A percentile compares a stretch with the other conserved stretches of the same genome.
These are phyloP conservation scores for Coremacera marginata DNA, from an alignment of 2,888 invertebrate species.

Conservation along the genomic window DNA sequence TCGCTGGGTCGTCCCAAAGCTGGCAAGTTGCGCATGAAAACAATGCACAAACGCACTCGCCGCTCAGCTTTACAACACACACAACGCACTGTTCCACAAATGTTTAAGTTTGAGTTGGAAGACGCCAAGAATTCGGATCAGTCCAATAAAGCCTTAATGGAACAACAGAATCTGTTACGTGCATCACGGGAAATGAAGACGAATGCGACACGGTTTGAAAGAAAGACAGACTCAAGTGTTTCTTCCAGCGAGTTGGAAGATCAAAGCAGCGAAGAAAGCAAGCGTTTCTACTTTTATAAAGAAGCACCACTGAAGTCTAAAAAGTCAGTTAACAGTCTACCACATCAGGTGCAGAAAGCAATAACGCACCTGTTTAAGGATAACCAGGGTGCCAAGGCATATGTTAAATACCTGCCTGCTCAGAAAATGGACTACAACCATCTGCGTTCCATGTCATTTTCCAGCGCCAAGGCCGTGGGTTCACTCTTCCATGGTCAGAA, in stretches of 20 bases:
- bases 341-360: conserved; percentile 63
- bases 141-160: conserved; percentile 48
- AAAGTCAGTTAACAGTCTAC: conserved; percentile 58
- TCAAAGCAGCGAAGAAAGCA: conserved; percentile 53
- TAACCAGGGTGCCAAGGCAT: conserved; percentile 56
- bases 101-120: conserved; percentile 65
- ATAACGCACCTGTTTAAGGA: conserved; percentile 61
- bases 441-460: conserved; percentile 32
- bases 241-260: conserved; percentile 36
- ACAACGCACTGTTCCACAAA: conserved; percentile 47
- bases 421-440: conserved; percentile 58
- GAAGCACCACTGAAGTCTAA: conserved; percentile 55
- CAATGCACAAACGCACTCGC: conserved; percentile 21
- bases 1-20: neutral
- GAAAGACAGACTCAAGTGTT: neutral
- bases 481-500: neutral
- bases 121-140: conserved; percentile 62
- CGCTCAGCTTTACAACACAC: conserved; percentile 14
- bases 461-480: neutral
- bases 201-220: neutral
- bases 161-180: conserved; percentile 27
- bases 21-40: conserved; percentile 5
- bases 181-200: conserved; percentile 42
- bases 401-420: conserved; percentile 57
- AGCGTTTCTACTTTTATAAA: conserved; percentile 57